phyloP scores from a whole-genome alignment of 2,888 invertebrate genomes.

The Pyrocoelia pectoralis region DNA sequence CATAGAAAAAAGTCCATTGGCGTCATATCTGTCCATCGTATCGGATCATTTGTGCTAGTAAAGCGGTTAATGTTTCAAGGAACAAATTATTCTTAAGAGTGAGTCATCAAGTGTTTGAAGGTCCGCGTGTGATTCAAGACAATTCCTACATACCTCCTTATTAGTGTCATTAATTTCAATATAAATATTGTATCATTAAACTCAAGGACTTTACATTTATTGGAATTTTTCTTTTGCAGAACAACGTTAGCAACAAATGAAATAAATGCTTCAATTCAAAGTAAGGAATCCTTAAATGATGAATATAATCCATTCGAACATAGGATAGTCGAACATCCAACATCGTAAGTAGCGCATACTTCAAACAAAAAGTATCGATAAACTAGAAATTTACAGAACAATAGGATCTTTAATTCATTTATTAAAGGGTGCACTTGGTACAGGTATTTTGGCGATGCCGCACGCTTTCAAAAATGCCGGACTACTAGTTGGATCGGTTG shows the following conservation, averaged over 20 bases:
- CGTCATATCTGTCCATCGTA: no score
- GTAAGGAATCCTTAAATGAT: constrained; percentile 54
- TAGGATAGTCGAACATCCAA: constrained; percentile 71
- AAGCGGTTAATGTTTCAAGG: no score
- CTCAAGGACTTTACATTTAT: no score
- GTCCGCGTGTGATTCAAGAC: no score
- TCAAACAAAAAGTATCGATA: background rate
- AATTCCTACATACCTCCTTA: no score
- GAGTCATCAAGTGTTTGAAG: no score
- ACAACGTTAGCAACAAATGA: constrained; percentile 49
- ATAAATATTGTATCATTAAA: no score
- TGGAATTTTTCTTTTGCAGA: constrained; percentile 34
- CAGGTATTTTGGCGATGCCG: constrained; percentile 97
- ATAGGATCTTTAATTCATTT: constrained; percentile 87
- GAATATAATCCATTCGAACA: constrained; percentile 77
- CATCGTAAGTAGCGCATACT: constrained; percentile 66
- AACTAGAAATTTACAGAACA: constrained; percentile 66
- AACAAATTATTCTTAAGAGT: no score
- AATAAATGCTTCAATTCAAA: constrained; percentile 46
- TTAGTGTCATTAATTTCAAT: no score
- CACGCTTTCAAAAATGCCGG: constrained; percentile 92
- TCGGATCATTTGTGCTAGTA: no score
- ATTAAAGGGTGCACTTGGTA: constrained; percentile 92
- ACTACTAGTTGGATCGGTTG: constrained; percentile 80
- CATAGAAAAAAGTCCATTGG: no score